Evolutionary conservation across 2,797 vertebrate genomes (phyloP).

Genomic region (Molossus molossus): DNA sequence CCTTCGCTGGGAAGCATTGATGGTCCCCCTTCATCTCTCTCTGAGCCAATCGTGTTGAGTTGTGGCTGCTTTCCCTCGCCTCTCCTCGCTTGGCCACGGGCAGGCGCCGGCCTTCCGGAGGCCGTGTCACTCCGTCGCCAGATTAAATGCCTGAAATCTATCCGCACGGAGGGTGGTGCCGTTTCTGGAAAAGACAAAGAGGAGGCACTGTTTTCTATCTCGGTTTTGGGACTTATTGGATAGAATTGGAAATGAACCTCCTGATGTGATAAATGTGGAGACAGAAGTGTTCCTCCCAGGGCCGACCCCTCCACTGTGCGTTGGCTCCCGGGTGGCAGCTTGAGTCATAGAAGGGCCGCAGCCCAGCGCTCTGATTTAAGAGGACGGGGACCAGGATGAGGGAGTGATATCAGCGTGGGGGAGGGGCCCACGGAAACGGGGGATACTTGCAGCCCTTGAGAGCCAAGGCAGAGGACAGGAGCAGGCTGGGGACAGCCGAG

Average conservation of each 20-base stretch:
- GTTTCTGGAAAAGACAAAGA: constrained; percentile 36
- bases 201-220: background rate
- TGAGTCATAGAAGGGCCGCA: background rate
- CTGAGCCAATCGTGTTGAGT: background rate
- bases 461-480: background rate
- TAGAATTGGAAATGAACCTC: constrained; percentile 70
- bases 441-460: background rate
- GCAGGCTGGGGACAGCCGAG: background rate
- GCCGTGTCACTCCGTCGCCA: constrained; percentile 48
- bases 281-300: background rate
- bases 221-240: constrained; percentile 60
- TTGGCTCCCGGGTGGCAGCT: background rate
- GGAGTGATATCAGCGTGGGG: background rate
- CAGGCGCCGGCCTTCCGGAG: constrained; percentile 71
- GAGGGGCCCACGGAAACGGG: background rate
- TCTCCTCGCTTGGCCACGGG: background rate
- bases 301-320: background rate
- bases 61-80: background rate
- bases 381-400: background rate
- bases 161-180: background rate
- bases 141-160: constrained; percentile 70
- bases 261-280: constrained; percentile 73
- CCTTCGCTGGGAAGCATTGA: background rate
- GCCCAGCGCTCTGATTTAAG: constrained; percentile 63
- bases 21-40: background rate